Evolutionary conservation across 2,113 vertebrate genomes (phyloP).

Genomic region (human (Homo sapiens)): DNA sequence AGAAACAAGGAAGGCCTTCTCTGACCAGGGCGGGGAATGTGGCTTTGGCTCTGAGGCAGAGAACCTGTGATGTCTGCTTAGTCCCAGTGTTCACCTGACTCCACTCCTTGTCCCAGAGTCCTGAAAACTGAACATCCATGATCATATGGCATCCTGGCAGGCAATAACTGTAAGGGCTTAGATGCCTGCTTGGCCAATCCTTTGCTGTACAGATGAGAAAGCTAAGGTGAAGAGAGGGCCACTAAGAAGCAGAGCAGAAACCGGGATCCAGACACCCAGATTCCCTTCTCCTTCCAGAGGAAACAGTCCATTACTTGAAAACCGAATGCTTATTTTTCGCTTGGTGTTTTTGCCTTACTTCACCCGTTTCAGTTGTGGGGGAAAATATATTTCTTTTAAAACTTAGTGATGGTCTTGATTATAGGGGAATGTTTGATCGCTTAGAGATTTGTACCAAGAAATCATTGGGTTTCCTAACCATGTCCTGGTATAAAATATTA

Average conservation of each 20-base stretch:
- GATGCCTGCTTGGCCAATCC: not conserved
- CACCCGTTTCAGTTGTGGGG: not conserved
- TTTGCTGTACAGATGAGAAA: not conserved
- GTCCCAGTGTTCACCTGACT: not conserved
- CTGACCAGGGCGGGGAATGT: too few species aligned
- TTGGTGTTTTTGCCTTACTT: not conserved
- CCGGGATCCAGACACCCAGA: not conserved
- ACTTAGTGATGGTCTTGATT: not conserved
- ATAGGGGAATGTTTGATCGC: not conserved
- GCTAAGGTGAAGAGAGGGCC: not conserved
- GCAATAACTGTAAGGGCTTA: not conserved
- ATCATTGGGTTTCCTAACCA: not conserved
- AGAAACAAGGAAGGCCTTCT: not conserved
- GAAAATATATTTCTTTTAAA: not conserved
- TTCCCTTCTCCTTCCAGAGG: not conserved
- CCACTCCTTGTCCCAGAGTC: not conserved
- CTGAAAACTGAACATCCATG: not conserved
- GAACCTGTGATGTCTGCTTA: not conserved
- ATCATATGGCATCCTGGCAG: too few species aligned
- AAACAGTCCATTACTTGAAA: conserved; percentile 15
- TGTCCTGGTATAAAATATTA: conserved; percentile 7
- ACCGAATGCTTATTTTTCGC: not conserved
- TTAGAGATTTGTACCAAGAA: conserved; percentile 35
- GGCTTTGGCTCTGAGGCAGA: not conserved
- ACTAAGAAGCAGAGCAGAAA: not conserved